Evolutionary conservation across 2,113 vertebrate species (phyloP).

Genomic region (Anhinga anhinga): DNA sequence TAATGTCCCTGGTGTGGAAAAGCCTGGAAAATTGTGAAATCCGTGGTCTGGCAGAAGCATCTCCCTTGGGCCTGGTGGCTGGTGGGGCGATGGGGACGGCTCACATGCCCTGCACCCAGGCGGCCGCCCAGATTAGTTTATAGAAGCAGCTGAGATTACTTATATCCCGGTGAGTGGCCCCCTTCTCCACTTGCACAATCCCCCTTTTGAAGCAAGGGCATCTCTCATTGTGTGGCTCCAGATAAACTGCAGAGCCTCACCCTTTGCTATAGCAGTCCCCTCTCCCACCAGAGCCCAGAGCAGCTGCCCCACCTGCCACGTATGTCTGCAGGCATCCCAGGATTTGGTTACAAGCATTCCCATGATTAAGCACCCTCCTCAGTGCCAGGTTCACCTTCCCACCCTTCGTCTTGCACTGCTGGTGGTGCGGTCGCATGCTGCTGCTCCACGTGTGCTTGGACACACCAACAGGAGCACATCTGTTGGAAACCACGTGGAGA

Average conservation of each 20-base stretch:
- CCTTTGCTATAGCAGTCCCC: background rate
- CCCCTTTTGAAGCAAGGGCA: background rate
- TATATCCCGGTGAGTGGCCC: background rate
- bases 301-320: rapidly evolving
- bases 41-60: rapidly evolving
- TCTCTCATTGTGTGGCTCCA: slow-evolving; percentile 10
- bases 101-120: background rate
- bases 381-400: background rate
- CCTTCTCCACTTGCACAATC: slow-evolving; percentile 9
- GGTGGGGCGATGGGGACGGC: background rate
- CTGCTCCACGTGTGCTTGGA: rapidly evolving
- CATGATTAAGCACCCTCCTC: background rate
- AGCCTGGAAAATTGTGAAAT: background rate
- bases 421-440: rapidly evolving
- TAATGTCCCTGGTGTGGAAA: background rate
- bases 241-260: background rate
- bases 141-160: background rate
- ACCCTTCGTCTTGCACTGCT: background rate
- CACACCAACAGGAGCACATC: rapidly evolving
- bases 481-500: background rate
- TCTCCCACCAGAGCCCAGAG: background rate
- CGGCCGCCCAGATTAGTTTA: rapidly evolving
- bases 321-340: background rate
- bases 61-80: background rate
- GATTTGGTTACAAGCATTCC: background rate